Evolutionary conservation across 2,888 invertebrate species (phyloP), one percentile per base, ranked within the genome.

Genomic region (Sussaba pulchella): DNA sequence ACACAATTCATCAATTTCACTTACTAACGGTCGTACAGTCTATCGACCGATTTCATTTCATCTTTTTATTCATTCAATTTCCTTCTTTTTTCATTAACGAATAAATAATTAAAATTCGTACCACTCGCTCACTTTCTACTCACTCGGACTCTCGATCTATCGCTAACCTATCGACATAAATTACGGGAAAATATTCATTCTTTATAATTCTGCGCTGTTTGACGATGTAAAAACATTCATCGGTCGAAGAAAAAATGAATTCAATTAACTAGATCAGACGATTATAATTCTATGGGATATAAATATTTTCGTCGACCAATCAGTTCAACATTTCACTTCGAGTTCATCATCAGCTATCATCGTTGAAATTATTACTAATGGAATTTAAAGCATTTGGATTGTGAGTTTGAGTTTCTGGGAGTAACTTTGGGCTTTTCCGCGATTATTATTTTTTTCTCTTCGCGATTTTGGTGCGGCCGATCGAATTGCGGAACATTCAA

Each of bases 341-440:
- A 24, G 24, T 39, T 9, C 31, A 24, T 45, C 19, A 43, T 70
- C 43, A 19, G 41, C 54, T 69, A 57, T 39, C 36, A 31, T 24
- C 26, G 26, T 14, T n/a, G n/a, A n/a, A n/a, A 70, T 39, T 70
- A 26, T 59, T 79, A 19, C 75, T 76, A 80, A 61, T 31, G 67
- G 67, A 76, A 76, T 67, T 80, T 76, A 69, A 80, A 80, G 80
- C 76, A 39, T 79, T 61, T 79, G 64, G 54, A 71, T 75, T 71
- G 52, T 57, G 43, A 67, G 64, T 72, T 6, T n/a, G n/a, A n/a
- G n/a, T n/a, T 63, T 75, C 66, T 50, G 66, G 75, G 79, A 79
- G 64, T 47, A 72, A 72, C 80, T 80, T 80, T 80, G 80, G 80
- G 67, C 61, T 67, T 54, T 59, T 69, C 66, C 66, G 76, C 75